Percentiles rank a stretch among this genome's conserved stretches.
Conservation (phyloP, 2,888 invertebrate genomes). For the Patella pellucida region DNA sequence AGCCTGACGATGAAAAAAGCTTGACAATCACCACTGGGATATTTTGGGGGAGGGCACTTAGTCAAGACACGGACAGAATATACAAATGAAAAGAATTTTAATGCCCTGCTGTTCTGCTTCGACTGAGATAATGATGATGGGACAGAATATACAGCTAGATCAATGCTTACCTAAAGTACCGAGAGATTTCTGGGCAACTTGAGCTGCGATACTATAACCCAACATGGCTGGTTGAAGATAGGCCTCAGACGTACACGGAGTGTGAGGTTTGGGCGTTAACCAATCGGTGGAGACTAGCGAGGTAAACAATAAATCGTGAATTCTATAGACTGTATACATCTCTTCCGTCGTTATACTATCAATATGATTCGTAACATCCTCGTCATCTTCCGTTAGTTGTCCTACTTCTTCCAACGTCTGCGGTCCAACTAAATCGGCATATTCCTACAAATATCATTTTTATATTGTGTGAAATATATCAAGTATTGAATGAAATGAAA, state of each 20-base stretch:
- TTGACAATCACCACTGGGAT: no score
- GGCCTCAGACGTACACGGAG: conserved; percentile 33
- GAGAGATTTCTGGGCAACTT: conserved; percentile 37
- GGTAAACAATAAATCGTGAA: conserved; percentile 53
- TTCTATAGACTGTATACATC: conserved; percentile 48
- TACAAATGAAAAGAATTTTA: no score
- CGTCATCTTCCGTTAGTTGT: conserved; percentile 13
- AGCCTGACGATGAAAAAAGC: no score
- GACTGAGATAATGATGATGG: no score
- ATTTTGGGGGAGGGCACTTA: no score
- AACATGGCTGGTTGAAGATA: conserved; percentile 49
- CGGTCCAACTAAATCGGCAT: conserved; percentile 63
- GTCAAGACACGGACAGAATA: no score
- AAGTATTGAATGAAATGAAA: no score
- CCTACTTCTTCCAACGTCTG: conserved; percentile 51
- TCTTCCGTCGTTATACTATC: conserved; percentile 54
- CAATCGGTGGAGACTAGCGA: conserved; percentile 48
- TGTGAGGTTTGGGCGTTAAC: conserved; percentile 35
- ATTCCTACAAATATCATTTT: conserved; percentile 51
- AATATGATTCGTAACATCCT: conserved; percentile 41
- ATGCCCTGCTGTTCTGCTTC: no score
- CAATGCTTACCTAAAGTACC: conserved; percentile 40
- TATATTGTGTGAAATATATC: no score
- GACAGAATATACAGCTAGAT: no score
- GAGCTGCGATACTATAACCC: conserved; percentile 52